Evolutionary conservation across 1,140 invertebrate genomes (phyloP).

Genomic region (Rhopalosiphum maidis): DNA sequence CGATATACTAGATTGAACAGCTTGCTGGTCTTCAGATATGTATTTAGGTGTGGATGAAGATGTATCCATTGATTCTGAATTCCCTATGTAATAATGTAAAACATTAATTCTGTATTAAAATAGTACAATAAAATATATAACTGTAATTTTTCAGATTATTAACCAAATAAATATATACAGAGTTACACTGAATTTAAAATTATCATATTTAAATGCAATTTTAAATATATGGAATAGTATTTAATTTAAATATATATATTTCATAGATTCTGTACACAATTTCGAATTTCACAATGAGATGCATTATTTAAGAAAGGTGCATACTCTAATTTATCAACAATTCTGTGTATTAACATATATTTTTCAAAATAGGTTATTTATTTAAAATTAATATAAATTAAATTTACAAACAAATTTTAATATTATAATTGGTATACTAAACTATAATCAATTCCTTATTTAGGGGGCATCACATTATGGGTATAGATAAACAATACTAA

Average conservation of each 20-base stretch:
- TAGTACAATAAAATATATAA: neutral
- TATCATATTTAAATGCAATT: neutral
- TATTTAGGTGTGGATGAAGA: slow-evolving; percentile 33
- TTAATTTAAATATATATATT: neutral
- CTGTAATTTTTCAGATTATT: no score
- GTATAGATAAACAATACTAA: no score
- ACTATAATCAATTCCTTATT: neutral
- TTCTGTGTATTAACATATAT: neutral
- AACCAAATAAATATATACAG: neutral
- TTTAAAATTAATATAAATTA: neutral
- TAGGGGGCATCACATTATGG: no score
- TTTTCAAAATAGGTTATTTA: neutral
- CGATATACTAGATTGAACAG: neutral
- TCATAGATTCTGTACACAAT: neutral
- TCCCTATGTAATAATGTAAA: neutral
- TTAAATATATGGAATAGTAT: neutral
- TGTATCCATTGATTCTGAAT: slow-evolving; percentile 7
- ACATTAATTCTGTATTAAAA: neutral
- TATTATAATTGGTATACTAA: neutral
- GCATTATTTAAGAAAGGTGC: neutral
- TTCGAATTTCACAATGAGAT: neutral
- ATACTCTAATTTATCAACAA: neutral
- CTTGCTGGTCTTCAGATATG: slow-evolving; percentile 30
- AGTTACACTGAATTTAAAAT: neutral
- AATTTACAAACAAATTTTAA: no score